Percentiles rank a stretch among this genome's conserved stretches.
Evolutionary conservation across 1,140 invertebrate genomes (phyloP).

Genomic region (Zaprionus inermis): DNA sequence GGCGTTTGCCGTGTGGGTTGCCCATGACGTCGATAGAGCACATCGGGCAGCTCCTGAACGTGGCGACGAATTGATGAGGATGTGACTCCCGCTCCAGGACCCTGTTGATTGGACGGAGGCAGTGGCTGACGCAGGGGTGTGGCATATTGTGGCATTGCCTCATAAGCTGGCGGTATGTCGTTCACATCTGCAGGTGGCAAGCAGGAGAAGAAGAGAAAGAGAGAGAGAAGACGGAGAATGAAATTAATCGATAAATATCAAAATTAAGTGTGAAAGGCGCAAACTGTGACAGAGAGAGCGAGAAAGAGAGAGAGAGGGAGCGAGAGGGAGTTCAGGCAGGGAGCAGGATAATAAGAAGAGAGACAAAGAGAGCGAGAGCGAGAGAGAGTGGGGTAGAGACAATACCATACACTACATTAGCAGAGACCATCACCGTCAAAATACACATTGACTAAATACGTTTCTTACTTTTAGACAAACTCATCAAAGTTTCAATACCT

Average conservation of each 20-base stretch:
- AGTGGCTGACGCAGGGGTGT: conserved; percentile 45
- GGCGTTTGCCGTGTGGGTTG: not conserved
- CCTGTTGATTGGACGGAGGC: conserved; percentile 12
- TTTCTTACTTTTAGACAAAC: conserved; percentile 7
- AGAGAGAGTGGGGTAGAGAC: not conserved
- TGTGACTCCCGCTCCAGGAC: not conserved
- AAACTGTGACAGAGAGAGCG: not conserved
- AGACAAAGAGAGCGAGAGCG: not conserved
- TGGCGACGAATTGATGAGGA: conserved; percentile 21
- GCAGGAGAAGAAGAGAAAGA: not conserved
- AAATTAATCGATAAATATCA: not conserved
- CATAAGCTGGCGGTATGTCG: conserved; percentile 67
- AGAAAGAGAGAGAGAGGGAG: not conserved
- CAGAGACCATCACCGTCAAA: conserved; percentile 29
- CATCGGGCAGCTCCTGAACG: conserved; percentile 30
- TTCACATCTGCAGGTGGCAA: conserved; percentile 30
- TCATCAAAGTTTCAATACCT: conserved; percentile 48
- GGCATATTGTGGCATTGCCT: conserved; percentile 58
- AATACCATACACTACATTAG: not conserved
- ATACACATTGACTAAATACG: not conserved
- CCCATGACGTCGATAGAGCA: conserved; percentile 5
- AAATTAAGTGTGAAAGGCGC: not conserved
- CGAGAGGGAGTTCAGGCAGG: not conserved
- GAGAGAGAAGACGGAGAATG: not conserved
- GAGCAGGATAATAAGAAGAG: no score